phyloP scores from a whole-genome alignment of 1,140 invertebrate species.

The Linepithema humile region DNA sequence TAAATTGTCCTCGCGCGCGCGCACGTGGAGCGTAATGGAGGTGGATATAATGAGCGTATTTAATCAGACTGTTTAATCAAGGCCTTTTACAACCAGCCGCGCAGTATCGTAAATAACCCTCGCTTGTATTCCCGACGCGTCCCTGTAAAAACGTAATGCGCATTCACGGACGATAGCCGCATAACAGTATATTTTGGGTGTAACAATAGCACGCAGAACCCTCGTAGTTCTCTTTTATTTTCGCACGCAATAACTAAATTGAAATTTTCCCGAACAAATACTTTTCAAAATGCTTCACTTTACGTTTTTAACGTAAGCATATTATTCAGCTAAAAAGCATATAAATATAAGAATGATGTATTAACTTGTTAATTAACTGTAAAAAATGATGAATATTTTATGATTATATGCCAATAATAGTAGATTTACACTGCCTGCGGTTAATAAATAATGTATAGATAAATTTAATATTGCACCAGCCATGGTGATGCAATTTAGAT shows the following conservation, averaged over 20 bases:
- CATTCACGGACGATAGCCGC: not conserved
- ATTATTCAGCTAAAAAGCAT: not conserved
- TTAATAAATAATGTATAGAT: not conserved
- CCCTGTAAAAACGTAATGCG: constrained; percentile 36
- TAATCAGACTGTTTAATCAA: constrained; percentile 56
- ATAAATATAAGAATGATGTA: not conserved
- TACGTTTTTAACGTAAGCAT: not conserved
- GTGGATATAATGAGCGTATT: constrained; percentile 51
- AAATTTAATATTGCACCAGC: not conserved
- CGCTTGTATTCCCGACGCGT: constrained; percentile 7
- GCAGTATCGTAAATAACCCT: constrained; percentile 50
- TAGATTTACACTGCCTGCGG: not conserved
- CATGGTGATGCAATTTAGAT: not conserved
- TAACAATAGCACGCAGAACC: not conserved
- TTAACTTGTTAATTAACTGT: not conserved
- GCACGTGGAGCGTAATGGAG: constrained; percentile 24
- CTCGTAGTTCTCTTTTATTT: not conserved
- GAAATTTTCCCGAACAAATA: not conserved
- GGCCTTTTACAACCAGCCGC: constrained; percentile 31
- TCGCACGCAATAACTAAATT: not conserved
- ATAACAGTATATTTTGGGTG: constrained; percentile 19
- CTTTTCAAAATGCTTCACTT: too few relatives aligned
- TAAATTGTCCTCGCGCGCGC: constrained; percentile 38
- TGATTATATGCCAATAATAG: not conserved
- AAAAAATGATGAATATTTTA: constrained; percentile 7